Evolutionary conservation across 2,888 invertebrate genomes (phyloP).

Genomic region (Ellobium chinense): DNA sequence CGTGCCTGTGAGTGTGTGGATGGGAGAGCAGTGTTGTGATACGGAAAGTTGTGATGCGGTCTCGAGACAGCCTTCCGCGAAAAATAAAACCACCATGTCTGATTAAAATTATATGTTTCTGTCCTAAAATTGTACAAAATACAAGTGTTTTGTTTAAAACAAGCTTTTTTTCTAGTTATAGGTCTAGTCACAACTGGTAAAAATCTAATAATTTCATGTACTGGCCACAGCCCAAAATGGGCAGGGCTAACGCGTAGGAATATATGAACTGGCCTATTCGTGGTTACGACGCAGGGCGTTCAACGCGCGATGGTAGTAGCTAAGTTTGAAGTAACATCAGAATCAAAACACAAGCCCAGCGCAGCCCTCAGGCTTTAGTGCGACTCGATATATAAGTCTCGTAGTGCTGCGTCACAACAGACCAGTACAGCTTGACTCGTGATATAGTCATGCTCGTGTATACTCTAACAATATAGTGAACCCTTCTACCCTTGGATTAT

Average conservation of each 20-base stretch:
- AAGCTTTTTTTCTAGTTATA: not conserved
- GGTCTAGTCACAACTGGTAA: not conserved
- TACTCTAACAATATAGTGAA: too few relatives aligned
- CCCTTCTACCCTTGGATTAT: too few relatives aligned
- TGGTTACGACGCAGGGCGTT: not conserved
- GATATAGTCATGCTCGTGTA: too few relatives aligned
- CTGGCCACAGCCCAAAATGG: not conserved
- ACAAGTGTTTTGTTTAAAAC: not conserved
- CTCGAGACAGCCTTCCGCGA: not conserved
- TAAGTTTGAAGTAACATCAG: too few relatives aligned
- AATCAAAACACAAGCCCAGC: not conserved
- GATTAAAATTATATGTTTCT: not conserved
- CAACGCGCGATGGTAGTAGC: not conserved
- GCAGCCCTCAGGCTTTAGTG: not conserved
- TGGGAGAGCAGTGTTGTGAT: not conserved
- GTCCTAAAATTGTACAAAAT: not conserved
- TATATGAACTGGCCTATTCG: not conserved
- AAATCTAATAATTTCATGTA: not conserved
- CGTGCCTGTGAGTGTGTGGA: slow-evolving; percentile 35
- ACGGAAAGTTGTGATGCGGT: not conserved
- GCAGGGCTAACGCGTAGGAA: slow-evolving; percentile 23
- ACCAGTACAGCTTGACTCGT: too few relatives aligned
- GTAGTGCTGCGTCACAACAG: too few relatives aligned
- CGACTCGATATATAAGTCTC: too few relatives aligned
- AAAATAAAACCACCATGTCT: not conserved